Conservation (phyloP, 2,888 invertebrate species). For the Achlya flavicornis region DNA sequence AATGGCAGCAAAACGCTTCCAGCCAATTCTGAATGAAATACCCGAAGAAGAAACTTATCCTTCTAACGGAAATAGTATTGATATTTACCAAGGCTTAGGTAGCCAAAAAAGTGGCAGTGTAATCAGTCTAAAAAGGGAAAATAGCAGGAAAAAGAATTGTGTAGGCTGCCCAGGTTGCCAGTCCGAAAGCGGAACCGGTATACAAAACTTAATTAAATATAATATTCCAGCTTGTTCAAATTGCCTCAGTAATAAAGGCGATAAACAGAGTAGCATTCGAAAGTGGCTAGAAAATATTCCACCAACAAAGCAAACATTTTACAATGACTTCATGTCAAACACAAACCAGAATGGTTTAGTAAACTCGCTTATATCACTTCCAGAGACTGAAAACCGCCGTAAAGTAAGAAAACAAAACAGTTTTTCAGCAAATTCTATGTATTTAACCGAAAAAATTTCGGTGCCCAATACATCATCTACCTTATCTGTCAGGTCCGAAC, state of each 20-base stretch:
- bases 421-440: slow-evolving; percentile 60
- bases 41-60: slow-evolving; percentile 89
- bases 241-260: slow-evolving; percentile 84
- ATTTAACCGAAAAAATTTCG: slow-evolving; percentile 52
- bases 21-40: slow-evolving; percentile 90
- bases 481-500: slow-evolving; percentile 76
- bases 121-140: slow-evolving; percentile 85
- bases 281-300: slow-evolving; percentile 91
- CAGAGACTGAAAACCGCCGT: slow-evolving; percentile 51
- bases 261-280: slow-evolving; percentile 89
- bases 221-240: slow-evolving; percentile 79
- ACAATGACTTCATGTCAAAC: slow-evolving; percentile 55
- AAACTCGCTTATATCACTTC: slow-evolving; percentile 67
- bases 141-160: slow-evolving; percentile 84
- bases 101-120: slow-evolving; percentile 82
- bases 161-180: slow-evolving; percentile 88
- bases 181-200: slow-evolving; percentile 54
- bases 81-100: slow-evolving; percentile 71
- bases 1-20: slow-evolving; percentile 91
- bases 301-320: slow-evolving; percentile 57
- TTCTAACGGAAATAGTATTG: slow-evolving; percentile 77
- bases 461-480: slow-evolving; percentile 60
- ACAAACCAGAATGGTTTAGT: slow-evolving; percentile 53
- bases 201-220: slow-evolving; percentile 70
- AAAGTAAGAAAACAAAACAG: slow-evolving; percentile 70